phyloP scores from a whole-genome alignment of 1,140 invertebrate species.

The Carposina sasakii region DNA sequence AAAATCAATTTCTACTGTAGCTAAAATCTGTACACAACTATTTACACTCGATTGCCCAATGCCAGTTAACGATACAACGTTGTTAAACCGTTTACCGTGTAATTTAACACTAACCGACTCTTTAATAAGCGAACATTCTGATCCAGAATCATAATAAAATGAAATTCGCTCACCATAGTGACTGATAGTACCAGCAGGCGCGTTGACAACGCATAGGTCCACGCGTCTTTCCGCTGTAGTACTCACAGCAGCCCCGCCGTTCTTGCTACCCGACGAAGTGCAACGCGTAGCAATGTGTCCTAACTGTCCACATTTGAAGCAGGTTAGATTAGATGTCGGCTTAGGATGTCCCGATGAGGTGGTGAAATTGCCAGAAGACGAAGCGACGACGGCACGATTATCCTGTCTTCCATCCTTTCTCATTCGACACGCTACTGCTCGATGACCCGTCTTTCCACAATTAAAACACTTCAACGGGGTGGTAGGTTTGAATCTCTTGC shows the following conservation, averaged over 20 bases:
- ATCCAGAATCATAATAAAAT: constrained; percentile 1
- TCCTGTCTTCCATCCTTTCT: not conserved
- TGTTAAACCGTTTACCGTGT: not conserved
- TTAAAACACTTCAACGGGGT: not conserved
- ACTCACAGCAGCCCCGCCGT: not conserved
- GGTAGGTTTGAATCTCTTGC: not conserved
- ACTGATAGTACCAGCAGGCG: not conserved
- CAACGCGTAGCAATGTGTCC: not conserved
- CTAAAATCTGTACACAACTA: not conserved
- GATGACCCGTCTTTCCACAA: not conserved
- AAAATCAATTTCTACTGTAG: not conserved
- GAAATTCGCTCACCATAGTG: constrained; percentile 4
- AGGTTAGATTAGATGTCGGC: not conserved
- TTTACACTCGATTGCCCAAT: not conserved
- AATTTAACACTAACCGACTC: not conserved
- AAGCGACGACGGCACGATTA: not conserved
- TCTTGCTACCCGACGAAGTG: no score
- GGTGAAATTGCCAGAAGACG: not conserved
- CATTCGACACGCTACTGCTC: not conserved
- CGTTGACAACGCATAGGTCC: not conserved
- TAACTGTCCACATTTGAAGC: not conserved
- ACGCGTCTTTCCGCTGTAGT: not conserved
- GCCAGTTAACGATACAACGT: not conserved
- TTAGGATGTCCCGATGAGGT: not conserved
- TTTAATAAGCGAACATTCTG: not conserved